Conservation (phyloP, 2,888 invertebrate species). For the Amphipoea lucens region DNA sequence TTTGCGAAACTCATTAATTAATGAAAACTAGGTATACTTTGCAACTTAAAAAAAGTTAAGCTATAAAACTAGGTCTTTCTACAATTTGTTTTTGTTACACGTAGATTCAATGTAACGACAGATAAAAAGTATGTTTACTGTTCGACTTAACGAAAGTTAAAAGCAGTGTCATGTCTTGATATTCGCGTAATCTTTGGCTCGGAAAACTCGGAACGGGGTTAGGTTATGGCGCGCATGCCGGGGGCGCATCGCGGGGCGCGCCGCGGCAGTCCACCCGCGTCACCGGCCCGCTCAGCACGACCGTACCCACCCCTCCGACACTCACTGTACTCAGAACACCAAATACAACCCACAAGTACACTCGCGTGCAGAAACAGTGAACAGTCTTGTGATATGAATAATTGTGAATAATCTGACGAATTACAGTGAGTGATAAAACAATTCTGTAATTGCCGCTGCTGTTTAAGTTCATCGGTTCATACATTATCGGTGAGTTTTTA, state of each 20-base stretch:
- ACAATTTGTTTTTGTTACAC: background rate
- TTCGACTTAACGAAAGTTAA: conserved; percentile 30
- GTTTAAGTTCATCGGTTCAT: conserved; percentile 44
- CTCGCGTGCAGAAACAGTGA: conserved; percentile 59
- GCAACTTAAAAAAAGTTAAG: background rate
- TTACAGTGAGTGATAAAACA: conserved; percentile 59
- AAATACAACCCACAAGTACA: conserved; percentile 61
- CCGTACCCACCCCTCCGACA: conserved; percentile 42
- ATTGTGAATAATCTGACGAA: conserved; percentile 45
- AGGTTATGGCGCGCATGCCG: conserved; percentile 78
- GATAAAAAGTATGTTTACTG: conserved; percentile 16
- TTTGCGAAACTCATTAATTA: background rate
- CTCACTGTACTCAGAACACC: conserved; percentile 59
- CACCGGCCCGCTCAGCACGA: conserved; percentile 73
- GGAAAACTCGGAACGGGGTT: conserved; percentile 73
- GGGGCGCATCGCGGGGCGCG: conserved; percentile 72
- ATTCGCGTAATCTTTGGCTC: conserved; percentile 71
- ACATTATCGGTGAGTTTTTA: conserved; percentile 66
- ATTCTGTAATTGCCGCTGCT: conserved; percentile 24
- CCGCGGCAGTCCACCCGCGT: conserved; percentile 80
- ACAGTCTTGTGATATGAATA: conserved; percentile 50
- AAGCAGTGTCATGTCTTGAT: conserved; percentile 65
- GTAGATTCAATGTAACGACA: background rate
- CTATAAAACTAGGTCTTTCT: conserved; percentile 1
- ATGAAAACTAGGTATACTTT: background rate